A percentile compares a stretch with the other conserved stretches of the same genome.
These are phyloP conservation scores for Platycheirus albimanus DNA, from an alignment of 2,888 invertebrate genomes.

Conservation along the genomic window DNA sequence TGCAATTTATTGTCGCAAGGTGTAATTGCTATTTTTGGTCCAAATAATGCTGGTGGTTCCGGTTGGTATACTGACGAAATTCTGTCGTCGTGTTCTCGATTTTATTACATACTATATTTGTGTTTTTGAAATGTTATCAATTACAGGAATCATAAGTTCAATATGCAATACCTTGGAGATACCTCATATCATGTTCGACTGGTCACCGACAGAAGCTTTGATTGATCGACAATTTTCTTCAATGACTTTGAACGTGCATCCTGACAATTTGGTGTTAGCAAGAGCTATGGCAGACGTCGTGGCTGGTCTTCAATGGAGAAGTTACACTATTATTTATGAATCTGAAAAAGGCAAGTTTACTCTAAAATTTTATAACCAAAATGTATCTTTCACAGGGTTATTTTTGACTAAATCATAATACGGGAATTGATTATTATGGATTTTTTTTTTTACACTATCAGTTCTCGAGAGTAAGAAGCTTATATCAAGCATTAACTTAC, in stretches of 20 bases:
- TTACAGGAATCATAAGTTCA: constrained; percentile 82
- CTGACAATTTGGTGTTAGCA: constrained; percentile 86
- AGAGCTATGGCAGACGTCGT: constrained; percentile 89
- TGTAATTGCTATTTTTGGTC: constrained; percentile 90
- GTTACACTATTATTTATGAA: constrained; percentile 92
- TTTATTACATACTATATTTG: too few relatives aligned
- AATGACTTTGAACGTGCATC: constrained; percentile 88
- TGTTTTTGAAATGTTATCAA: too few relatives aligned
- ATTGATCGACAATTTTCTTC: constrained; percentile 83
- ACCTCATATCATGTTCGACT: constrained; percentile 86
- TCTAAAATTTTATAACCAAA: too few relatives aligned
- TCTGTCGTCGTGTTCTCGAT: background rate
- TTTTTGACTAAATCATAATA: too few relatives aligned
- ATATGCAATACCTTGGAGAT: constrained; percentile 86
- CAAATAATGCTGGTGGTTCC: constrained; percentile 82
- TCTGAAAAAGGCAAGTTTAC: constrained; percentile 87
- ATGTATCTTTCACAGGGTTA: too few relatives aligned
- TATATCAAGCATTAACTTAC: too few relatives aligned
- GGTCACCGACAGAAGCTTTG: constrained; percentile 84
- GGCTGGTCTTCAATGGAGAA: constrained; percentile 90
- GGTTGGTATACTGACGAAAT: constrained; percentile 81
- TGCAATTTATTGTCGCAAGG: constrained; percentile 87
- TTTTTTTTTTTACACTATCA: too few relatives aligned
- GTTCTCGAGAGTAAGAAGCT: too few relatives aligned
- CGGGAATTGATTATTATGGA: too few relatives aligned